Percentiles rank a stretch among this genome's conserved stretches.
Evolutionary conservation across 1,140 invertebrate genomes (phyloP).

Genomic region (Ceratoteleas bidentatus): DNA sequence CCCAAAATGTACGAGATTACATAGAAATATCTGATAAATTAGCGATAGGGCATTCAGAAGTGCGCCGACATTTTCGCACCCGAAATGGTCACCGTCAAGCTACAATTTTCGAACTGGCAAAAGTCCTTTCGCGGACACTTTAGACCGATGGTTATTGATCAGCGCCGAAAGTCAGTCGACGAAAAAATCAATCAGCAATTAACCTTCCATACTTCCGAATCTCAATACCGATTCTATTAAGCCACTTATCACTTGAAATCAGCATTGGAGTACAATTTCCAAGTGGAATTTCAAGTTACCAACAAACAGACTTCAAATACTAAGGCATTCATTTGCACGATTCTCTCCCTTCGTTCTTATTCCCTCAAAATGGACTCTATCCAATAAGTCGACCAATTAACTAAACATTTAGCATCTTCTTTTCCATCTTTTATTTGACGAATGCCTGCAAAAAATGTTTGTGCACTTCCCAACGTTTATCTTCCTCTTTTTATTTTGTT

Average conservation of each 20-base stretch:
- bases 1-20: conserved; percentile 55
- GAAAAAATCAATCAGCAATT: neutral
- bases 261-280: neutral
- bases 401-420: no score
- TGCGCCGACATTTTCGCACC: conserved; percentile 2
- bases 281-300: neutral
- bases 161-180: no score
- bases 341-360: no score
- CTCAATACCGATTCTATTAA: neutral
- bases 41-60: conserved; percentile 28
- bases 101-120: no score
- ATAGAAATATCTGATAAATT: conserved; percentile 63
- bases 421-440: no score
- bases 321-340: neutral
- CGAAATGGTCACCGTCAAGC: neutral
- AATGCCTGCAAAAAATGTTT: neutral
- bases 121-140: conserved; percentile 1
- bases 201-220: neutral
- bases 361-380: no score
- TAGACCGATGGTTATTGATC: no score
- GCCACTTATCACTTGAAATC: neutral
- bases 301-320: neutral
- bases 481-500: conserved; percentile 8
- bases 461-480: neutral
- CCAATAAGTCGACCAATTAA: no score